phyloP scores from a whole-genome alignment of 2,797 vertebrate genomes.

The Microhierax caerulescens region DNA sequence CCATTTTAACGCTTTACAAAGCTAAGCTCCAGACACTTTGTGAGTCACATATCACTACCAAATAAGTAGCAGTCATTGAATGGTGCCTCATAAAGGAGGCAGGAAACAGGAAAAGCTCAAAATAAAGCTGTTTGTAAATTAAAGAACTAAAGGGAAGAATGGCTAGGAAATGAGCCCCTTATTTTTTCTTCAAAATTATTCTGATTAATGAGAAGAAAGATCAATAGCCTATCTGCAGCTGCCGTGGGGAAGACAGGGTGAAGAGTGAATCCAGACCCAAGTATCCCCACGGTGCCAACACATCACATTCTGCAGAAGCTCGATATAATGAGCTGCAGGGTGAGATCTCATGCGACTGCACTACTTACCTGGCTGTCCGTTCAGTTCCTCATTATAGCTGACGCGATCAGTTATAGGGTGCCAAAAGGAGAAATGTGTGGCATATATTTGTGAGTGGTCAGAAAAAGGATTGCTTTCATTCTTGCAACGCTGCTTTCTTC shows the following conservation, averaged over 20 bases:
- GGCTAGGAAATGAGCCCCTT: neutral
- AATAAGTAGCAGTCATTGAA: slow-evolving; percentile 49
- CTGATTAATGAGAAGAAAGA: slow-evolving; percentile 51
- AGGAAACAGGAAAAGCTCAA: slow-evolving; percentile 34
- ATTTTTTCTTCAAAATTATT: slow-evolving; percentile 34
- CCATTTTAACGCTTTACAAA: neutral
- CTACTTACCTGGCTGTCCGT: neutral
- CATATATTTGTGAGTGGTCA: neutral
- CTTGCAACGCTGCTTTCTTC: neutral
- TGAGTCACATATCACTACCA: slow-evolving; percentile 56
- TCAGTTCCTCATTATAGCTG: neutral
- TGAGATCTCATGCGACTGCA: neutral
- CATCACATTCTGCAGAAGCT: neutral
- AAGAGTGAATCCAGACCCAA: slow-evolving; percentile 45
- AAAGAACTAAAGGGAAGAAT: slow-evolving; percentile 51
- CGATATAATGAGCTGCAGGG: neutral
- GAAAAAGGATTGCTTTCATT: neutral
- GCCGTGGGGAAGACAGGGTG: slow-evolving; percentile 11
- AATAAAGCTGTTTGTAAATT: slow-evolving; percentile 48
- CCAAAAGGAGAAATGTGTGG: neutral
- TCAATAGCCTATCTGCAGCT: slow-evolving; percentile 40
- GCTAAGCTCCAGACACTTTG: slow-evolving; percentile 19
- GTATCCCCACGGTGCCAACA: neutral
- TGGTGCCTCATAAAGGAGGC: slow-evolving; percentile 34
- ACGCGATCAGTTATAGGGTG: neutral